Percentiles rank a stretch among this genome's conserved stretches.
phyloP scores from a whole-genome alignment of 2,113 vertebrate species.

The Grammomys dolichurus region DNA sequence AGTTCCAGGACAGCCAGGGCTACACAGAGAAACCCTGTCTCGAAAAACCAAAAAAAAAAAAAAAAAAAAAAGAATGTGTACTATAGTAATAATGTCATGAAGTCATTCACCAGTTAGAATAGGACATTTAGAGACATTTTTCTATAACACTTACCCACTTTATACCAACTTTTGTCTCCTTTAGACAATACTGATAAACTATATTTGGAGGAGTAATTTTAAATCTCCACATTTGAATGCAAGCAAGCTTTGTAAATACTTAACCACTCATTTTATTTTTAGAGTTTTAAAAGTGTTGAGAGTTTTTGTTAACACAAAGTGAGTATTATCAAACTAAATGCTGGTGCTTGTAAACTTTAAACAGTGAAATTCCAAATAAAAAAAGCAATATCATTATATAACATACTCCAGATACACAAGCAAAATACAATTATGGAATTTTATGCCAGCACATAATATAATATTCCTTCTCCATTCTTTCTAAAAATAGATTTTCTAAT shows the following conservation, averaged over 20 bases:
- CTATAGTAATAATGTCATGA: too few relatives aligned
- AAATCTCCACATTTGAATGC: not conserved
- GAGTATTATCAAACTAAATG: constrained; percentile 56
- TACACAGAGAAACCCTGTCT: too few relatives aligned
- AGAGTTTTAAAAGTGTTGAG: constrained; percentile 4
- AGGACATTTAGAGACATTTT: not conserved
- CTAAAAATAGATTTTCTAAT: constrained; percentile 71
- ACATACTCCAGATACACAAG: constrained; percentile 52
- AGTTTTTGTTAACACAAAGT: constrained; percentile 42
- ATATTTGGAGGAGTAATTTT: constrained; percentile 1
- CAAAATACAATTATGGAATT: constrained; percentile 44
- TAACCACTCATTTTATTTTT: constrained; percentile 42
- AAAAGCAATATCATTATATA: constrained; percentile 2
- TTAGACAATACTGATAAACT: not conserved
- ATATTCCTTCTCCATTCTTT: constrained; percentile 63
- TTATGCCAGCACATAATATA: constrained; percentile 33
- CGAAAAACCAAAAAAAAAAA: too few relatives aligned
- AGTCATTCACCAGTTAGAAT: not conserved
- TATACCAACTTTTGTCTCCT: not conserved
- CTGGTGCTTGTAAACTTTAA: constrained; percentile 12
- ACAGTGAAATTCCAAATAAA: constrained; percentile 33
- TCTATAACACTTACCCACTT: not conserved
- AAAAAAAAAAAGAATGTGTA: too few relatives aligned
- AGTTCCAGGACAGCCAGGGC: too few relatives aligned
- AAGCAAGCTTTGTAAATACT: not conserved